Base-by-base conservation (phyloP, 2,888 invertebrate species). In the Chromoteleia sp. region DNA sequence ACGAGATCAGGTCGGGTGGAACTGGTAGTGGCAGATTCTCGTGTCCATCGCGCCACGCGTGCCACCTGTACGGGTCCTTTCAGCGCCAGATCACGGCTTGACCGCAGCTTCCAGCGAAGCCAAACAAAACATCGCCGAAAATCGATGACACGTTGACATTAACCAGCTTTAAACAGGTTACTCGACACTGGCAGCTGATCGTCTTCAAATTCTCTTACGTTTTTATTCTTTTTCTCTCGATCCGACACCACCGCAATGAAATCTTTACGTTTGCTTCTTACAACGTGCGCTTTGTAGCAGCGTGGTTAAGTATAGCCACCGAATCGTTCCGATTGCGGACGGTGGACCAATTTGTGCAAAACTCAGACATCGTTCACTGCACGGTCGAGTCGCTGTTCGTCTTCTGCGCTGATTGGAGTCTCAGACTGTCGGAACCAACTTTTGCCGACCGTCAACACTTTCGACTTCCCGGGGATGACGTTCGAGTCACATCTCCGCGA, bases 401-500 rank as follows among this genome's bases (percentile, higher is more conserved):
- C 10, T 7, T 5, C 33, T 33, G 33, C 1, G 10, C 5, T 33
- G 4, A 33, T 33, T 7, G 1, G 10, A 10, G 10, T 33, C 8
- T 10, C 10, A 2, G 33, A 2, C 17, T 8, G 8, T 17, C 15
- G 7, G 5, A 19, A 21, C 43, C 7, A 43, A 8, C 21, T 0
- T 45, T n/a, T n/a, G 29, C 7, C 50, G 8, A 21, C 17, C 36
- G 19, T 14, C 36, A 33, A 50, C 25, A 54, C 54, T 67, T 36
- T 45, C 41, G 48, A 33, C 15, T 65, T 50, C 45, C 67, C 70
- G 63, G 67, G 59, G 52, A 61, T 68, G 61, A 68, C 45, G 50
- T 30, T 7, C 68, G 43, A 52, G 30, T 75, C 56, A 74, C 74
- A 74, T 80, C 70, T 56, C 45, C 45, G 54, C 43, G 70, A 43